Conservation (phyloP, 2,797 vertebrate species). For the Syndactyla subalaris region DNA sequence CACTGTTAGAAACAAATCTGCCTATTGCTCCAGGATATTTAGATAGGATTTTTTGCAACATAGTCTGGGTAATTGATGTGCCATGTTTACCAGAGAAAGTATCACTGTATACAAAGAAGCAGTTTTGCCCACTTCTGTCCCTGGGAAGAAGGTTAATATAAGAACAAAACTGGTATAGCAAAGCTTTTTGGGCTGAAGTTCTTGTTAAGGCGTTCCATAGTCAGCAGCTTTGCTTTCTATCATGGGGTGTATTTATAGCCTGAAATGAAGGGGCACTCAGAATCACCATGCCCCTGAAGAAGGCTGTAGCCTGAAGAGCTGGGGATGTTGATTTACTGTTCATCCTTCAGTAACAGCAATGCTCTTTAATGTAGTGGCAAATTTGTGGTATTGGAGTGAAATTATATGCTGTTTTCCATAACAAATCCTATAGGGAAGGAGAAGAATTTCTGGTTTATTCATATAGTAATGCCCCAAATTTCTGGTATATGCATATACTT, state of each 20-base stretch:
- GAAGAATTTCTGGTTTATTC: conserved; percentile 53
- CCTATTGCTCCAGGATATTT: not conserved
- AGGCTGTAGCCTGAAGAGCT: not conserved
- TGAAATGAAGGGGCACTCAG: conserved; percentile 23
- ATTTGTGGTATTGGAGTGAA: conserved; percentile 41
- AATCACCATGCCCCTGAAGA: not conserved
- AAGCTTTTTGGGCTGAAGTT: conserved; percentile 17
- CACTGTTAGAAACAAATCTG: not conserved
- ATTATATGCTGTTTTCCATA: conserved; percentile 61
- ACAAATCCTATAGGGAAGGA: conserved; percentile 58
- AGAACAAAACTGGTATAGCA: not conserved
- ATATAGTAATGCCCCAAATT: conserved; percentile 1
- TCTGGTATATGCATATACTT: not conserved
- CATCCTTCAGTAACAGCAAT: conserved; percentile 42
- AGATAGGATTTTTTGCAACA: not conserved
- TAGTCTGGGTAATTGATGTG: not conserved
- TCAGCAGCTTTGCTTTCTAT: conserved; percentile 9
- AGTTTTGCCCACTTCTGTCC: not conserved
- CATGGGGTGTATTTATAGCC: conserved; percentile 15
- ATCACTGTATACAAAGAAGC: not conserved
- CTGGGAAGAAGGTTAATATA: not conserved
- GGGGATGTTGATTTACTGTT: not conserved
- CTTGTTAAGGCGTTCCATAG: conserved; percentile 12
- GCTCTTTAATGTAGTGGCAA: conserved; percentile 23
- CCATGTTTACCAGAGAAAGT: not conserved